These are phyloP conservation scores for Polypterus bichir DNA, from an alignment of 2,113 vertebrate species.

Conservation along the genomic window DNA sequence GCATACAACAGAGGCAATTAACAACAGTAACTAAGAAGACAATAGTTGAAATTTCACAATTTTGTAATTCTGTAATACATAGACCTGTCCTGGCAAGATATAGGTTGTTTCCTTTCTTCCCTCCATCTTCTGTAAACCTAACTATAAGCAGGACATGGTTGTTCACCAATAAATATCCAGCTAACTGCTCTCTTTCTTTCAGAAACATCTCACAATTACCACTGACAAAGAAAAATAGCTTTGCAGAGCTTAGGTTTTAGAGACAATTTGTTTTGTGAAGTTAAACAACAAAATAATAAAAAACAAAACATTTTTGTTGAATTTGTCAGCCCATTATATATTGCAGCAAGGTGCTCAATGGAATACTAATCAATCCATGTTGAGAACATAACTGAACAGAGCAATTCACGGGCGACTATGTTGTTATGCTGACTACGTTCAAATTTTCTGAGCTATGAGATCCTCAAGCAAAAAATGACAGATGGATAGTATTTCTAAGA, in stretches of 20 bases:
- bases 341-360: constrained; percentile 25
- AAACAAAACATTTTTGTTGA: not conserved
- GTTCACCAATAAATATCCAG: no score
- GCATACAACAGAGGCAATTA: no score
- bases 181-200: no score
- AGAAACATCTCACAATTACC: no score
- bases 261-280: not conserved
- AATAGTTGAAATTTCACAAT: no score
- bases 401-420: constrained; percentile 22
- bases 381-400: constrained; percentile 20
- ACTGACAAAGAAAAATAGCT: not conserved
- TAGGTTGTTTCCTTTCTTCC: no score
- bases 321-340: constrained; percentile 31
- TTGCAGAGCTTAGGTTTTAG: not conserved
- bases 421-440: constrained; percentile 26
- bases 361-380: constrained; percentile 38
- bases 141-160: no score
- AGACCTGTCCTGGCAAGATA: no score
- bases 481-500: constrained; percentile 13
- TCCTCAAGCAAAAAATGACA: constrained; percentile 17
- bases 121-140: no score
- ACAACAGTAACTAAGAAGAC: no score
- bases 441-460: constrained; percentile 15
- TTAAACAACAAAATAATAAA: not conserved
- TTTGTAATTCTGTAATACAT: no score